Evolutionary conservation across 2,888 invertebrate genomes (phyloP).

Genomic region (Caradrina clavipalpis): DNA sequence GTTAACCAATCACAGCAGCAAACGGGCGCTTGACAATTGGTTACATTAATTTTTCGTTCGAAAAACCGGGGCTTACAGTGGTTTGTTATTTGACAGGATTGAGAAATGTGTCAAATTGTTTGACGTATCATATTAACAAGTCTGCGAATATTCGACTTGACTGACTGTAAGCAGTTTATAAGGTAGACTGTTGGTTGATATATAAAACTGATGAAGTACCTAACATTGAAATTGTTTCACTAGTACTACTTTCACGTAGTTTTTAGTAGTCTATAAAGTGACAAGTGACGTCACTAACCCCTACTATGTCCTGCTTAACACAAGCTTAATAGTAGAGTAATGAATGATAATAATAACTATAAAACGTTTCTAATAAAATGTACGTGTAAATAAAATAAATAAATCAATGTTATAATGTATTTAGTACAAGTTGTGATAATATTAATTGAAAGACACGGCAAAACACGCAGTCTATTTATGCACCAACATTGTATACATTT

Average conservation of each 20-base stretch:
- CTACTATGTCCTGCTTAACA: conserved; percentile 36
- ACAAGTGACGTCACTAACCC: conserved; percentile 42
- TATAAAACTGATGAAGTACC: background rate
- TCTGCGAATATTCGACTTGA: background rate
- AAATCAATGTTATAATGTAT: background rate
- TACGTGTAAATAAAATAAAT: conserved; percentile 14
- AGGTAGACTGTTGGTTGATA: background rate
- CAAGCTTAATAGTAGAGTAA: conserved; percentile 34
- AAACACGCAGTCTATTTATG: conserved; percentile 33
- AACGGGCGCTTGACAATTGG: background rate
- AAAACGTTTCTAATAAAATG: background rate
- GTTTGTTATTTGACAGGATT: background rate
- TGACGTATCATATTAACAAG: background rate
- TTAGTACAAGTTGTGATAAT: background rate
- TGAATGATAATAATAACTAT: background rate
- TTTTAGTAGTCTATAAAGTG: conserved; percentile 32
- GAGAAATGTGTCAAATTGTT: background rate
- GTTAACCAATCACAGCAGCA: no score
- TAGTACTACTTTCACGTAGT: conserved; percentile 38
- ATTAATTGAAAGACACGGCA: background rate
- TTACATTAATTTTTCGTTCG: background rate
- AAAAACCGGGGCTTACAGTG: background rate
- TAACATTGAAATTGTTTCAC: background rate
- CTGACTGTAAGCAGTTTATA: background rate
- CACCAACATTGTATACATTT: conserved; percentile 29